Evolutionary conservation across 1,140 invertebrate species (phyloP).

Genomic region (Nymphalis io): DNA sequence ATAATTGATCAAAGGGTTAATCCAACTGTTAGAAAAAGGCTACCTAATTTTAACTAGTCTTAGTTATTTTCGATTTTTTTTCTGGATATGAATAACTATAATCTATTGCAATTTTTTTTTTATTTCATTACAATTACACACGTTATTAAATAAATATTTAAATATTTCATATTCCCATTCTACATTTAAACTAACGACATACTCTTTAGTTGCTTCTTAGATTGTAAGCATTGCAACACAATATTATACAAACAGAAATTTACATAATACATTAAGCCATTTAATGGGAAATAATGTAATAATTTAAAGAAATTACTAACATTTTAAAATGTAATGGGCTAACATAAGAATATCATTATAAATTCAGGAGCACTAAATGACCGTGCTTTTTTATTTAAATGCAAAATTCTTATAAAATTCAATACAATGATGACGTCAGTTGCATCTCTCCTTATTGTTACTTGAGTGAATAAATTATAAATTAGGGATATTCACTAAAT

Average conservation of each 20-base stretch:
- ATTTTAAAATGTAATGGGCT: neutral
- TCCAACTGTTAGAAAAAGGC: neutral
- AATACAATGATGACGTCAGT: constrained; percentile 13
- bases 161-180: too few relatives aligned
- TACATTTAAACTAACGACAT: too few relatives aligned
- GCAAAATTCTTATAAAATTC: constrained; percentile 12
- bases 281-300: neutral
- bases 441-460: constrained; percentile 1
- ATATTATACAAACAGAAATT: too few relatives aligned
- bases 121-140: too few relatives aligned
- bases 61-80: neutral
- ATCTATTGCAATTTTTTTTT: too few relatives aligned
- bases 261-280: neutral
- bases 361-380: constrained; percentile 9
- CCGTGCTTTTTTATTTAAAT: constrained; percentile 10
- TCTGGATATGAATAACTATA: too few relatives aligned
- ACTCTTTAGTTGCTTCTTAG: too few relatives aligned
- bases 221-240: too few relatives aligned
- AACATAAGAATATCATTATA: constrained; percentile 7
- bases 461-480: constrained; percentile 19
- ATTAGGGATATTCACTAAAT: neutral
- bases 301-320: neutral
- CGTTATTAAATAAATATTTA: too few relatives aligned
- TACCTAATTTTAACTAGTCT: neutral
- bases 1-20: constrained; percentile 5